Conservation (phyloP, 2,797 vertebrate species). For the Chelidonichthys spinosus region DNA sequence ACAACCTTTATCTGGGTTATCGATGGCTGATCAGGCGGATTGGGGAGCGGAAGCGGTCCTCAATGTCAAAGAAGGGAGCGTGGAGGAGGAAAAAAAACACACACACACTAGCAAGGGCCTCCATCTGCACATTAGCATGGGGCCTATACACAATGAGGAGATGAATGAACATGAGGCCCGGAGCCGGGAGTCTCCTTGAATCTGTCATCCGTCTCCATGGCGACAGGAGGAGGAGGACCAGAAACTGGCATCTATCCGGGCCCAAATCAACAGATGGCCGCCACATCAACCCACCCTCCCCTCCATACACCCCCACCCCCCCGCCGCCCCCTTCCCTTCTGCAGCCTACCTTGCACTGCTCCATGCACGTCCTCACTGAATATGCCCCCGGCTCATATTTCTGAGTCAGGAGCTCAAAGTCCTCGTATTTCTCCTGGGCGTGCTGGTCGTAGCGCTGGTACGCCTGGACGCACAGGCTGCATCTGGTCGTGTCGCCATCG, state of each 20-base stretch:
- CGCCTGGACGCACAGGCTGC: slow-evolving; percentile 93
- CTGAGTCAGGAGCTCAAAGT: slow-evolving; percentile 94
- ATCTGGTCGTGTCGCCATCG: slow-evolving; percentile 85
- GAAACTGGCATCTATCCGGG: slow-evolving; percentile 59
- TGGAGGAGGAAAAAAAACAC: background rate
- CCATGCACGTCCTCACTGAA: slow-evolving; percentile 96
- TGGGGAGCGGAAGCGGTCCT: slow-evolving; percentile 5
- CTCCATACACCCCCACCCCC: background rate
- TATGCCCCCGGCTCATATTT: slow-evolving; percentile 95
- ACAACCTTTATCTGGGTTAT: background rate
- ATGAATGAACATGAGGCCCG: slow-evolving; percentile 80
- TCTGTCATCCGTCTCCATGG: slow-evolving; percentile 84
- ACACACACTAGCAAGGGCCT: slow-evolving; percentile 38
- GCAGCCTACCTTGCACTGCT: slow-evolving; percentile 96
- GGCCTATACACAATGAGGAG: slow-evolving; percentile 67
- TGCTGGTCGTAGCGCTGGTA: slow-evolving; percentile 96
- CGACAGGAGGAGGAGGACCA: slow-evolving; percentile 73
- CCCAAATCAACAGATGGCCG: slow-evolving; percentile 77
- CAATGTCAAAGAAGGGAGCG: slow-evolving; percentile 43
- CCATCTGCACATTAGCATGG: slow-evolving; percentile 65
- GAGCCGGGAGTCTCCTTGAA: slow-evolving; percentile 78
- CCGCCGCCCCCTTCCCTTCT: background rate
- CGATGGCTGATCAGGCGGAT: slow-evolving; percentile 4
- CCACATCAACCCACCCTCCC: slow-evolving; percentile 39
- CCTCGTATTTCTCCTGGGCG: slow-evolving; percentile 97